A percentile compares a stretch with the other conserved stretches of the same genome.
These are phyloP conservation scores for Piliocolobus tephrosceles DNA, from an alignment of 2,113 vertebrate genomes.

Conservation along the genomic window DNA sequence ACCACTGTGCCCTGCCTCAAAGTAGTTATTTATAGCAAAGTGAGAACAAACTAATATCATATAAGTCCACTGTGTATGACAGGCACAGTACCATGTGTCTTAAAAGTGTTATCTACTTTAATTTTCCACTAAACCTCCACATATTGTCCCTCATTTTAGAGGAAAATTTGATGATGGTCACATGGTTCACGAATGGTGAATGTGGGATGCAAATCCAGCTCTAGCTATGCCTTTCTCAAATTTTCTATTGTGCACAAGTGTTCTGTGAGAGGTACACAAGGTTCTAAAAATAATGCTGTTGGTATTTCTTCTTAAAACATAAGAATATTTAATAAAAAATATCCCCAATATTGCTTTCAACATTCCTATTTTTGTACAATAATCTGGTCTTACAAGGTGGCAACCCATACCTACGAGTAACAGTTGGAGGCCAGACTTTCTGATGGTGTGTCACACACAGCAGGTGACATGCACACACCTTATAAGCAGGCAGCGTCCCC, in stretches of 20 bases:
- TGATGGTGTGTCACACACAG: no score
- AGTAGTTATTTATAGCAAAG: no score
- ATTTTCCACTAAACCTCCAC: background rate
- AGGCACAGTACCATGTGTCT: background rate
- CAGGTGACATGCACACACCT: accelerated
- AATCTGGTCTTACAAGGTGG: background rate
- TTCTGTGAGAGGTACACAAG: background rate
- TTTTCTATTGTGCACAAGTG: background rate
- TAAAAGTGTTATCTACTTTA: background rate
- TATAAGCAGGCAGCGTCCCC: background rate
- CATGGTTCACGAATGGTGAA: background rate
- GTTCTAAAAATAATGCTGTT: background rate
- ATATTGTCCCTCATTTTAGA: background rate
- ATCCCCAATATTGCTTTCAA: background rate
- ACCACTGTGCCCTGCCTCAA: no score
- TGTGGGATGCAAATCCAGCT: background rate
- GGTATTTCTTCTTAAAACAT: background rate
- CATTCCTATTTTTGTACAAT: background rate
- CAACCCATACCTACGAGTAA: background rate
- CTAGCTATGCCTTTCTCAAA: background rate
- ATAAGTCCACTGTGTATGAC: background rate
- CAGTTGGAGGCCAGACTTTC: background rate
- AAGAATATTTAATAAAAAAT: background rate
- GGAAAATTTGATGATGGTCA: background rate
- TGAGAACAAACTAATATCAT: no score